A percentile compares a stretch with the other conserved stretches of the same genome.
Evolutionary conservation across 2,888 invertebrate species (phyloP).

Genomic region (Aromia moschata): DNA sequence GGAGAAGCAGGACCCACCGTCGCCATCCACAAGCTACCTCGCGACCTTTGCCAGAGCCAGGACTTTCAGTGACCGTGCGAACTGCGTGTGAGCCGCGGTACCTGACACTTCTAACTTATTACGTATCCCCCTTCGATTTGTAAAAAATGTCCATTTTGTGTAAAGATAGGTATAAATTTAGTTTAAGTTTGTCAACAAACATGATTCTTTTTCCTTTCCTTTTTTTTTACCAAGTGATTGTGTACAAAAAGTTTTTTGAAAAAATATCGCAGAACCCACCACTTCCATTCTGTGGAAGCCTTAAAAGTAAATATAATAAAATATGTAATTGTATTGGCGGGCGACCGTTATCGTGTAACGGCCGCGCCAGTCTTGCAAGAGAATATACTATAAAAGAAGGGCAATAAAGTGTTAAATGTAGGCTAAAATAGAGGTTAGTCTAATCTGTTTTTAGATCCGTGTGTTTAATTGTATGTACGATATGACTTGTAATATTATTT

Average conservation of each 20-base stretch:
- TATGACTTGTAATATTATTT: conserved; percentile 49
- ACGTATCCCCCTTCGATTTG: conserved; percentile 64
- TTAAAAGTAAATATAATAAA: conserved; percentile 25
- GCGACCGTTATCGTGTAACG: conserved; percentile 51
- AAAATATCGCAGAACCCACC: conserved; percentile 39
- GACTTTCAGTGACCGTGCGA: conserved; percentile 55
- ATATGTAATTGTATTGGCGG: conserved; percentile 30
- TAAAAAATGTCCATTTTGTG: conserved; percentile 65
- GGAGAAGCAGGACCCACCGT: conserved; percentile 29
- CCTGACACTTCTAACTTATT: conserved; percentile 60
- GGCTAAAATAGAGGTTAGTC: conserved; percentile 56
- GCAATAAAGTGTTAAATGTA: conserved; percentile 56
- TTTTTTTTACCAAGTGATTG: conserved; percentile 43
- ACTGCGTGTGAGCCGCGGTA: conserved; percentile 56
- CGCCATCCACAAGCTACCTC: conserved; percentile 55
- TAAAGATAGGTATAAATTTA: conserved; percentile 65
- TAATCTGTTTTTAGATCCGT: conserved; percentile 55
- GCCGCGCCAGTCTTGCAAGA: conserved; percentile 41
- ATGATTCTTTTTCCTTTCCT: conserved; percentile 42
- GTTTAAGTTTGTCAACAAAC: conserved; percentile 59
- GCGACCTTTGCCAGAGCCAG: conserved; percentile 50
- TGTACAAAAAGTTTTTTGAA: conserved; percentile 50
- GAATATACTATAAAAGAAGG: conserved; percentile 52
- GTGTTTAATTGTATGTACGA: conserved; percentile 53
- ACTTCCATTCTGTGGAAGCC: conserved; percentile 35